Evolutionary conservation across 2,113 vertebrate genomes (phyloP).

Genomic region (Syngnathus floridae): DNA sequence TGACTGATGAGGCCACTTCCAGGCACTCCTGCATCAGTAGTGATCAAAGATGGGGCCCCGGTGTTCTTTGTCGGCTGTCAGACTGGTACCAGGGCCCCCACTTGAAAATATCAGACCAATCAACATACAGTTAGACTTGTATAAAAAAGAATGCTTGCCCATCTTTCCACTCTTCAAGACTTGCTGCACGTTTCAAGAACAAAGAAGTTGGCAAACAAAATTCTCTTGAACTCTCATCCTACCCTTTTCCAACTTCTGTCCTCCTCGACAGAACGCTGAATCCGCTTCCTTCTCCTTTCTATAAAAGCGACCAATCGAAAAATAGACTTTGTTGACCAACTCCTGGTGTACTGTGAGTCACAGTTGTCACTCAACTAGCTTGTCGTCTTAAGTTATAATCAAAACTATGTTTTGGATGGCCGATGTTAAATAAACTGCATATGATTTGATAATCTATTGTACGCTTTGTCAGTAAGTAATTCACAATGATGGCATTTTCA

Average conservation of each 20-base stretch:
- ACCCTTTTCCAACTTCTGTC: not conserved
- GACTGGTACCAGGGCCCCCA: slow-evolving; percentile 40
- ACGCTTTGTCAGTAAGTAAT: too few relatives aligned
- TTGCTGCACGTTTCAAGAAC: not conserved
- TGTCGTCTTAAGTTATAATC: too few relatives aligned
- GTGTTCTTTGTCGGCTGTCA: slow-evolving; percentile 46
- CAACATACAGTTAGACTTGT: not conserved
- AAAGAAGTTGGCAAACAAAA: not conserved
- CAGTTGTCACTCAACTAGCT: not conserved
- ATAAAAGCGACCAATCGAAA: not conserved
- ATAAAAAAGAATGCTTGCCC: not conserved
- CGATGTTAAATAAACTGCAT: too few relatives aligned
- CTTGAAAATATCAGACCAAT: slow-evolving; percentile 15
- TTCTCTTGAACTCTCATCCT: not conserved
- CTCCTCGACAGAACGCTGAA: too few relatives aligned
- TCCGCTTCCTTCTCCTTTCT: not conserved
- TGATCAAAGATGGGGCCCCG: slow-evolving; percentile 53
- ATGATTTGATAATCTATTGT: too few relatives aligned
- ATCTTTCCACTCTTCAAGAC: not conserved
- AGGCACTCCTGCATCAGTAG: slow-evolving; percentile 29
- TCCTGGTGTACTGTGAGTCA: not conserved
- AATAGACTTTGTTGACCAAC: not conserved
- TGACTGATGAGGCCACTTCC: slow-evolving; percentile 50
- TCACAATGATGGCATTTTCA: too few relatives aligned
- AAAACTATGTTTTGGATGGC: too few relatives aligned